Evolutionary conservation across 2,797 vertebrate species (phyloP).

Genomic region (Lagocephalus sceleratus): DNA sequence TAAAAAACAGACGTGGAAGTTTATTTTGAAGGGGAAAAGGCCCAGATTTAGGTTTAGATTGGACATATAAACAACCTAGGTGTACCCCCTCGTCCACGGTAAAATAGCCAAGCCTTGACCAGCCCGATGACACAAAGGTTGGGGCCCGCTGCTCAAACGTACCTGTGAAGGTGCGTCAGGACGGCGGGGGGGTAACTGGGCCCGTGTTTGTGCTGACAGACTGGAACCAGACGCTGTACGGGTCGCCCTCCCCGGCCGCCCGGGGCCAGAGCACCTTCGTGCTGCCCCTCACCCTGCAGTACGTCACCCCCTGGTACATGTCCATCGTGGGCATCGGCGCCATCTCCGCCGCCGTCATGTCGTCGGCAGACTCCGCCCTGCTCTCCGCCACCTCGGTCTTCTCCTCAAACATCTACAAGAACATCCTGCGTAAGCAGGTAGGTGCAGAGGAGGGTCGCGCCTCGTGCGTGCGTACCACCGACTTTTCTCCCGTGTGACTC

Average conservation of each 20-base stretch:
- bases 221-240: conserved; percentile 56
- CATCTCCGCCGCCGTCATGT: conserved; percentile 62
- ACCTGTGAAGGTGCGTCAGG: too few relatives aligned
- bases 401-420: conserved; percentile 59
- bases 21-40: too few relatives aligned
- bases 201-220: conserved; percentile 26
- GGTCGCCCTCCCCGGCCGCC: conserved; percentile 27
- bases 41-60: too few relatives aligned
- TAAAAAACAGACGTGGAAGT: too few relatives aligned
- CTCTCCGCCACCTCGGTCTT: conserved; percentile 62
- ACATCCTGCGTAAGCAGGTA: conserved; percentile 43
- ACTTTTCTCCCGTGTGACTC: background rate
- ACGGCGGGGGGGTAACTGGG: background rate
- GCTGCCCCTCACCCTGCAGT: conserved; percentile 42
- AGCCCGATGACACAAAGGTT: too few relatives aligned
- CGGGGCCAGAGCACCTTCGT: conserved; percentile 36
- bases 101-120: too few relatives aligned
- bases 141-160: too few relatives aligned
- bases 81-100: too few relatives aligned
- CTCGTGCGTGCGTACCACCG: too few relatives aligned
- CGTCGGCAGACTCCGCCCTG: conserved; percentile 64
- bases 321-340: conserved; percentile 54
- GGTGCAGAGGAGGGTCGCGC: background rate
- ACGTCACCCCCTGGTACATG: conserved; percentile 46
- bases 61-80: too few relatives aligned